Percentiles rank a stretch among this genome's conserved stretches.
Evolutionary conservation across 2,797 vertebrate species (phyloP).

Genomic region (Alosa sapidissima): DNA sequence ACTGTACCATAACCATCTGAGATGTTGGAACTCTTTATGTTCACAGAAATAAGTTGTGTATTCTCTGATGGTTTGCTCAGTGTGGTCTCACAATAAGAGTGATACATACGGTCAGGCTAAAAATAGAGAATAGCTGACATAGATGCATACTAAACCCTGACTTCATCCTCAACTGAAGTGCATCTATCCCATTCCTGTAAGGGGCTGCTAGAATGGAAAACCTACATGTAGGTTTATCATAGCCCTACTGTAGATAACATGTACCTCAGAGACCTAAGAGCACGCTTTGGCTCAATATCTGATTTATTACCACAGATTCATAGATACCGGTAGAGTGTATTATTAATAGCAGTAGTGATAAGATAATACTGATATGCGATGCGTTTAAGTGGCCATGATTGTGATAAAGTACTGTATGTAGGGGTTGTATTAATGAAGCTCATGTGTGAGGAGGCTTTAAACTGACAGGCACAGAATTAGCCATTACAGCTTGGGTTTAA

Average conservation of each 20-base stretch:
- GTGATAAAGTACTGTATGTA: background rate
- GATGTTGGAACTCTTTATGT: background rate
- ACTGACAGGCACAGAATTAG: background rate
- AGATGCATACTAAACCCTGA: background rate
- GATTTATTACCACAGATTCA: background rate
- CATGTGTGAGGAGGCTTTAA: background rate
- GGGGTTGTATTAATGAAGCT: background rate
- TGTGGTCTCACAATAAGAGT: slow-evolving; percentile 44
- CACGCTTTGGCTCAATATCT: background rate
- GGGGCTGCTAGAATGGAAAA: background rate
- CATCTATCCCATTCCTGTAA: slow-evolving; percentile 4
- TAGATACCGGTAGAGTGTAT: background rate
- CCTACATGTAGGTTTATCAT: background rate
- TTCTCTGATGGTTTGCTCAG: background rate
- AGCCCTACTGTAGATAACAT: background rate
- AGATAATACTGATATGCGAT: background rate
- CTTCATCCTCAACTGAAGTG: background rate
- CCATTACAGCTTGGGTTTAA: background rate
- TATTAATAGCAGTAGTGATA: background rate
- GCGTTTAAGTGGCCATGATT: background rate
- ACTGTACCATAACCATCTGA: background rate
- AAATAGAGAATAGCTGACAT: slow-evolving; percentile 5
- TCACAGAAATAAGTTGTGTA: background rate
- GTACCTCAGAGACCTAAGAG: background rate
- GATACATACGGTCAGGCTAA: background rate